Conservation (phyloP, 2,888 invertebrate genomes). For the Scaptomyza cyrtandrae region DNA sequence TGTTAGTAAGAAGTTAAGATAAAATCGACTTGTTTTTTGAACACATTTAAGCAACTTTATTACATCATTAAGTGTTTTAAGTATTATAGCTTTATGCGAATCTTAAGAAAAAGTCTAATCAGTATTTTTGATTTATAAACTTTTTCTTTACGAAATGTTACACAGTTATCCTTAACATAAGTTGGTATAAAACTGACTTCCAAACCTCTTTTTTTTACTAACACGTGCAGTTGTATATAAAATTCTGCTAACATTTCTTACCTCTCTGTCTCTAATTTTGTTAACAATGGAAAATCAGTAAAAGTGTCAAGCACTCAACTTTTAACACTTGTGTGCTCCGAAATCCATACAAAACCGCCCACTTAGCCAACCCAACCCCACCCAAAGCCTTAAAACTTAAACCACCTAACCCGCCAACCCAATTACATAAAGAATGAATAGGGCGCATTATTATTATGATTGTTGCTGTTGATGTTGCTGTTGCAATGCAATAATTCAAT, state of each 20-base stretch:
- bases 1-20: too few species aligned
- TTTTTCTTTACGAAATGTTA: too few species aligned
- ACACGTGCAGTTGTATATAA: conserved; percentile 5
- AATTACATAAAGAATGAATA: conserved; percentile 20
- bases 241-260: conserved; percentile 1
- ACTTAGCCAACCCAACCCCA: conserved; percentile 14
- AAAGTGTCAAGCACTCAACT: conserved; percentile 55
- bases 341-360: conserved; percentile 36
- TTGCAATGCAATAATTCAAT: conserved; percentile 67
- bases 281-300: conserved; percentile 60
- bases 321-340: conserved; percentile 22
- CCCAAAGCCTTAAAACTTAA: background rate
- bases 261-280: conserved; percentile 7
- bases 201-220: too few species aligned
- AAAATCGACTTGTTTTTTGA: too few species aligned
- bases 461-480: background rate
- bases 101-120: too few species aligned
- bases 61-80: too few species aligned
- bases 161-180: too few species aligned
- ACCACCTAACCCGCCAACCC: conserved; percentile 20
- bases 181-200: too few species aligned
- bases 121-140: too few species aligned
- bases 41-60: too few species aligned
- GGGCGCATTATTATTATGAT: conserved; percentile 43
- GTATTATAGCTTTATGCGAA: too few species aligned